Evolutionary conservation across 2,113 vertebrate genomes (phyloP).

Genomic region (Holacanthus passer): DNA sequence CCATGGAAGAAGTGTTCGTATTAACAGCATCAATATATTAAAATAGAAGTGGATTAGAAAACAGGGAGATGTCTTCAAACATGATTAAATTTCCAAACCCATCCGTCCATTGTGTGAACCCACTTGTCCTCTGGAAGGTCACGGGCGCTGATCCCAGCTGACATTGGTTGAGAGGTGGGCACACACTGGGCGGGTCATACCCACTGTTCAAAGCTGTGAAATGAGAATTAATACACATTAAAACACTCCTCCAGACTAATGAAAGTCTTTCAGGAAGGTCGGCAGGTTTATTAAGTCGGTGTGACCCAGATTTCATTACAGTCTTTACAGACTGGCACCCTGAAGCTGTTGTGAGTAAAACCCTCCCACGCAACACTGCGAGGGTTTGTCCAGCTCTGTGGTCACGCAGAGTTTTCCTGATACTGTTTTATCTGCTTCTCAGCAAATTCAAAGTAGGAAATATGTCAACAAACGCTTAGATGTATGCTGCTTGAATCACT

Average conservation of each 20-base stretch:
- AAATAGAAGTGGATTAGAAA: neutral
- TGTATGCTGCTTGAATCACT: neutral
- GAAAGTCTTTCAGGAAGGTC: neutral
- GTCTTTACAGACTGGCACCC: neutral
- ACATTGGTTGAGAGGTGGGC: too few relatives aligned
- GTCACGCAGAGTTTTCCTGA: neutral
- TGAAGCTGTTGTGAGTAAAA: constrained; percentile 6
- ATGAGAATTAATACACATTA: neutral
- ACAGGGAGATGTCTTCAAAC: too few relatives aligned
- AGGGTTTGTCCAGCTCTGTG: neutral
- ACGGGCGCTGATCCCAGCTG: neutral
- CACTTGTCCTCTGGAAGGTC: neutral
- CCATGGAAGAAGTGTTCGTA: neutral
- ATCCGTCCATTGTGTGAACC: neutral
- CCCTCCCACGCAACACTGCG: neutral
- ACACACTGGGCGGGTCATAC: too few relatives aligned
- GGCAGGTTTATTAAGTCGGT: neutral
- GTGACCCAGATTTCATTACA: neutral
- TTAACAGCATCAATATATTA: neutral
- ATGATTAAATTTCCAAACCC: neutral
- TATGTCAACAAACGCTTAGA: neutral
- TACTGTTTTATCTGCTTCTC: neutral
- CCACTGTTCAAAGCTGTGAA: neutral
- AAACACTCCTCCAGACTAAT: neutral
- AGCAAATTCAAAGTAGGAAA: neutral